Evolutionary conservation across 2,113 vertebrate genomes (phyloP).

Genomic region (Cercopithecus mona): DNA sequence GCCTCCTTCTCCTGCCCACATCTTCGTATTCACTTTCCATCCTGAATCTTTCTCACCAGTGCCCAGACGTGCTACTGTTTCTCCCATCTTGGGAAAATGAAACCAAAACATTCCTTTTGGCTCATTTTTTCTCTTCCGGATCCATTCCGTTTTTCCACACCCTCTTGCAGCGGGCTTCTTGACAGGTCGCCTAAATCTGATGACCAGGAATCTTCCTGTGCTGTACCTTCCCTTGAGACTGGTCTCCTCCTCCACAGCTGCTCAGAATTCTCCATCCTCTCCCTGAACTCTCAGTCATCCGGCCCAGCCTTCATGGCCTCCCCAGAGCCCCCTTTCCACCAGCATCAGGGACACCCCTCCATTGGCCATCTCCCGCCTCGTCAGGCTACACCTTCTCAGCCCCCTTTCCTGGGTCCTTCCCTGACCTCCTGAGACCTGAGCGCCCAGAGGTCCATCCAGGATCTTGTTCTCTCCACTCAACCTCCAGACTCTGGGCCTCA

Average conservation of each 20-base stretch:
- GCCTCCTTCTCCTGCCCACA: background rate
- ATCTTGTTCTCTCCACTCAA: background rate
- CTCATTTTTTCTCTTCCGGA: rapidly evolving
- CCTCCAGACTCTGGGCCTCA: background rate
- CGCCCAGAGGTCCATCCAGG: too few species aligned
- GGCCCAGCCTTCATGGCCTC: background rate
- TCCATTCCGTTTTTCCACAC: too few species aligned
- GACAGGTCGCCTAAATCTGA: rapidly evolving
- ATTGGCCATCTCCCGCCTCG: rapidly evolving
- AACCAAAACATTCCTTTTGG: too few species aligned
- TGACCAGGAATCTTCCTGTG: background rate
- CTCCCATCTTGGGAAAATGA: background rate
- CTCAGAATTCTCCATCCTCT: background rate
- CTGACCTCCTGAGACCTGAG: rapidly evolving
- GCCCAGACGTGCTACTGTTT: rapidly evolving
- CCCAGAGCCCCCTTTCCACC: background rate
- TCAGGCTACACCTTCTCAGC: too few species aligned
- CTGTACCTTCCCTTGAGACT: rapidly evolving
- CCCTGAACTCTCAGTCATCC: background rate
- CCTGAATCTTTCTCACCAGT: background rate
- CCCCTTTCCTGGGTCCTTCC: background rate
- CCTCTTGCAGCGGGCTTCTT: background rate
- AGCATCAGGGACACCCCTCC: background rate
- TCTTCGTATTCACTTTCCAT: rapidly evolving
- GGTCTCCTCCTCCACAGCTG: rapidly evolving